Evolutionary conservation across 2,113 vertebrate genomes (phyloP).

Genomic region (Xenotilapia flavipinnis): DNA sequence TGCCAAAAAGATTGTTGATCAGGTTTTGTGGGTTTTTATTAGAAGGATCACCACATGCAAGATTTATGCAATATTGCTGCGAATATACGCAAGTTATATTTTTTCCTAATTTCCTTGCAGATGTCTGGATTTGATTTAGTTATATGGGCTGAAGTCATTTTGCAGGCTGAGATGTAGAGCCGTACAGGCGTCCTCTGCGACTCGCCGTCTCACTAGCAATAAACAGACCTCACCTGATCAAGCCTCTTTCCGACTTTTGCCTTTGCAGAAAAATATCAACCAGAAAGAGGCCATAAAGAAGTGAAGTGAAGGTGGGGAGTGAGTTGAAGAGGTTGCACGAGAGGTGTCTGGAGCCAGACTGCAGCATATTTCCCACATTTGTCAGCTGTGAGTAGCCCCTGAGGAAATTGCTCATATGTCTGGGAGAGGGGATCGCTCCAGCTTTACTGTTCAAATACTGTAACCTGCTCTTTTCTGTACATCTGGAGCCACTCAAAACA

Average conservation of each 20-base stretch:
- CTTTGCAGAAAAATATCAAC: neutral
- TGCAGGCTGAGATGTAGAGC: neutral
- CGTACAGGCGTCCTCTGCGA: neutral
- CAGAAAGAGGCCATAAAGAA: neutral
- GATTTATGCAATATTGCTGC: neutral
- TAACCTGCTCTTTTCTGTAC: conserved; percentile 17
- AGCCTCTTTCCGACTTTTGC: neutral
- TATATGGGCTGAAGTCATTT: neutral
- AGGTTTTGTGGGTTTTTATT: neutral
- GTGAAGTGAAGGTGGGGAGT: neutral
- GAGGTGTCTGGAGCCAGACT: conserved; percentile 28
- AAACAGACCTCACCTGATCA: neutral
- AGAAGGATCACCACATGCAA: neutral
- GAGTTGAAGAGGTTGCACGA: neutral
- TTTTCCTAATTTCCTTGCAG: neutral
- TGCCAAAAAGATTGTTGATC: neutral
- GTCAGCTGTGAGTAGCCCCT: conserved; percentile 41
- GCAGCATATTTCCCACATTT: conserved; percentile 66
- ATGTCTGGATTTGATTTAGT: neutral
- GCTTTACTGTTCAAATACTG: conserved; percentile 26
- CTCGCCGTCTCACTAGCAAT: neutral
- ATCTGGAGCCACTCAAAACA: conserved; percentile 58
- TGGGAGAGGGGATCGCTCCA: conserved; percentile 20
- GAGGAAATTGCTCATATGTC: conserved; percentile 61
- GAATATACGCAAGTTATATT: neutral